Evolutionary conservation across 2,113 vertebrate genomes (phyloP), one percentile per base, ranked within the genome.

Genomic region (Ictalurus punctatus): DNA sequence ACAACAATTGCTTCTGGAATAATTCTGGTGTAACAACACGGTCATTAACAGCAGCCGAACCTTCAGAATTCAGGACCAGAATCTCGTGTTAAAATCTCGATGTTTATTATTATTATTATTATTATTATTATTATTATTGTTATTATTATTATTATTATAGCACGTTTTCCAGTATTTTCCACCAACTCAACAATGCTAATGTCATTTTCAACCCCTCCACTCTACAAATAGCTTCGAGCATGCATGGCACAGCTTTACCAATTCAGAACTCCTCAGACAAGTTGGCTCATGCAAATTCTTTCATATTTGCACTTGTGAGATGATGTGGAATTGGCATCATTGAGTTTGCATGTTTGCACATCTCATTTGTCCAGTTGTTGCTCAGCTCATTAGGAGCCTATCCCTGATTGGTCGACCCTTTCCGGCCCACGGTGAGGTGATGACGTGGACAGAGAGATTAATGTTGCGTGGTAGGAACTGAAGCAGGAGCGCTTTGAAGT

Each of bases 401-500:
- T 25, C 74, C 79, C 85, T 83, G 94, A 94, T 94, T 86, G 91
- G 93, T 92, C 91, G 90, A 92, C 91, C 90, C 86, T 86, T 93
- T 89, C 93, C 91, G 86, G 73, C 69, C 71, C 80, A n/a, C 59
- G 52, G 88, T 23, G 92, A 94, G 93, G 94, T 92, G 95, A 94
- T 94, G 94, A 93, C 91, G 93, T 90, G 94, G 92, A 95, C 96
- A 93, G 89, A 90, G 91, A 96, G 95, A 96, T 97, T 98, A 97
- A 98, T 98, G 96, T 95, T 95, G 97, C 97, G 95, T 95, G 97
- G 95, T 96, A 96, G 94, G 95, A 95, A 95, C 92, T 93, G 95
- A 92, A 94, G 96, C 93, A 95, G 90, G 90, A 90, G 95, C 87
- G 90, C 97, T 99, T 99, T 99, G 97, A 99, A 99, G 97, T 98